phyloP scores from a whole-genome alignment of 1,140 invertebrate species.

The Calosoma granatense region DNA sequence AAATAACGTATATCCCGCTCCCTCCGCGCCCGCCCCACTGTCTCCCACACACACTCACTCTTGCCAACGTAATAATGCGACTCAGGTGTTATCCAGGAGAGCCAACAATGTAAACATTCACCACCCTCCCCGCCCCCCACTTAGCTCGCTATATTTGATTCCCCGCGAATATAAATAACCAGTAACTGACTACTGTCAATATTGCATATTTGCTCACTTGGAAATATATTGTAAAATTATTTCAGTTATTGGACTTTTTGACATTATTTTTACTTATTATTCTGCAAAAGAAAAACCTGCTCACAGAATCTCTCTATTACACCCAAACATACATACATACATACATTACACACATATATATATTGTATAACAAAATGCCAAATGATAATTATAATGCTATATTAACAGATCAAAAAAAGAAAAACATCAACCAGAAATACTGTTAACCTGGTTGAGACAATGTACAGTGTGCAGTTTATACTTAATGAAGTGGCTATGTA shows the following conservation, averaged over 20 bases:
- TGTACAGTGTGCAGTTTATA: slow-evolving; percentile 7
- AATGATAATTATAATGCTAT: slow-evolving; percentile 5
- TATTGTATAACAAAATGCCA: no score
- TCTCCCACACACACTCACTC: no score
- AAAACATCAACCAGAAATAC: background rate
- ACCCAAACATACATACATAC: background rate
- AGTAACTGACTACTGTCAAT: no score
- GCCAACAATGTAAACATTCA: background rate
- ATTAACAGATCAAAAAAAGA: background rate
- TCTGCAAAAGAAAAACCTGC: no score
- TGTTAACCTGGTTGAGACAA: background rate
- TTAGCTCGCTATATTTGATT: background rate
- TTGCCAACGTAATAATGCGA: background rate
- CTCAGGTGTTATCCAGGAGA: slow-evolving; percentile 1
- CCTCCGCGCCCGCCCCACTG: background rate
- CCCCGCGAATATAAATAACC: no score
- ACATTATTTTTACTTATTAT: no score
- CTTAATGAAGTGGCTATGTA: slow-evolving; percentile 9
- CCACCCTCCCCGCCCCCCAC: background rate
- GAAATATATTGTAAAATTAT: no score
- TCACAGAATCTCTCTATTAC: no score
- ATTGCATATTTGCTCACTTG: no score
- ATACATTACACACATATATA: background rate
- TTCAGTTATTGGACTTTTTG: no score
- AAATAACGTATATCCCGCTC: background rate